A percentile compares a stretch with the other conserved stretches of the same genome.
These are phyloP conservation scores for Prunella strophiata DNA, from an alignment of 2,797 vertebrate species.

Conservation along the genomic window DNA sequence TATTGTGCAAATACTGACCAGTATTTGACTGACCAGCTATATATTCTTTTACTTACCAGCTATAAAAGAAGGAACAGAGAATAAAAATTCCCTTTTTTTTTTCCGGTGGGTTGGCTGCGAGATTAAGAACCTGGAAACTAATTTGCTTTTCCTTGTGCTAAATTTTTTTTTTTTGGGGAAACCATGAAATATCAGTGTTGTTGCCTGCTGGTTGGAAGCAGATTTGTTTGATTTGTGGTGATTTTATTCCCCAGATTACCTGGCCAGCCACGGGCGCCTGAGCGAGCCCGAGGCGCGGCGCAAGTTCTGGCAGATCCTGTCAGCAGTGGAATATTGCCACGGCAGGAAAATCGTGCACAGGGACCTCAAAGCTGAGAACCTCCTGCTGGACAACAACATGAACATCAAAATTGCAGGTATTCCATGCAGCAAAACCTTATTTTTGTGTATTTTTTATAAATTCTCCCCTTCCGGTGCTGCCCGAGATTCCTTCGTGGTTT, in stretches of 20 bases:
- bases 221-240: background rate
- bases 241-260: slow-evolving; percentile 83
- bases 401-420: slow-evolving; percentile 99
- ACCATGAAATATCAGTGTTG: rapidly evolving
- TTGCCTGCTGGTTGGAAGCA: background rate
- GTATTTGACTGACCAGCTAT: too few species aligned
- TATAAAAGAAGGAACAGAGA: too few species aligned
- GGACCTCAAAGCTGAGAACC: slow-evolving; percentile 97
- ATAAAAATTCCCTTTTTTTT: background rate
- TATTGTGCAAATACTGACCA: background rate
- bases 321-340: slow-evolving; percentile 96
- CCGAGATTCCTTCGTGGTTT: background rate
- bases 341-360: slow-evolving; percentile 93
- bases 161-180: rapidly evolving
- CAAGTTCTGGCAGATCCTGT: slow-evolving; percentile 99
- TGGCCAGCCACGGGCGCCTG: slow-evolving; percentile 93
- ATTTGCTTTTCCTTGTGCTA: rapidly evolving
- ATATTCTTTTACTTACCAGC: too few species aligned
- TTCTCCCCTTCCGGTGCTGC: background rate
- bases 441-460: rapidly evolving
- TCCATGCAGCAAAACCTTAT: rapidly evolving
- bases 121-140: background rate
- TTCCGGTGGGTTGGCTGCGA: rapidly evolving
- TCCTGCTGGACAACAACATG: slow-evolving; percentile 95
- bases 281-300: slow-evolving; percentile 92